Conservation (phyloP, 2,113 vertebrate species). For the Grantiella picta region DNA sequence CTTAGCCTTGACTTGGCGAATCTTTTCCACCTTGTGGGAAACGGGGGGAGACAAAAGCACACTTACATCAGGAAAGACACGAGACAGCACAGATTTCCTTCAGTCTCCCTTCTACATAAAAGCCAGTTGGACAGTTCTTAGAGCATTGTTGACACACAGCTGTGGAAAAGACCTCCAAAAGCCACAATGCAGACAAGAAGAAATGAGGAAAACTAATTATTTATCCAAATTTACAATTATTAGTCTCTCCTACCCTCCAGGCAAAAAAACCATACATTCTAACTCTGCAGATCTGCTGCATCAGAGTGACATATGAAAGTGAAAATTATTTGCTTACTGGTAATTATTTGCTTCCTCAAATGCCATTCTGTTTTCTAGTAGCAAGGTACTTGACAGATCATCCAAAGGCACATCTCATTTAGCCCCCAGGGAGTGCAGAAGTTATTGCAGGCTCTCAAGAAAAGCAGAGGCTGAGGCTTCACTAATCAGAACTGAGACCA, state of each 20-base stretch:
- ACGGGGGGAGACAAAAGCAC: not conserved
- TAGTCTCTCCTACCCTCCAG: not conserved
- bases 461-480: not conserved
- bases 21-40: constrained; percentile 92
- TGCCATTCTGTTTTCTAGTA: not conserved
- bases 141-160: not conserved
- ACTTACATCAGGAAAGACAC: not conserved
- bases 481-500: not conserved
- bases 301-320: not conserved
- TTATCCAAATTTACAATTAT: not conserved
- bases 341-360: not conserved
- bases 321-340: not conserved
- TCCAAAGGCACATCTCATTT: not conserved
- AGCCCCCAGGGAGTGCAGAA: not conserved
- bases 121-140: not conserved
- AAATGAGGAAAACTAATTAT: not conserved
- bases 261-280: not conserved
- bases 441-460: not conserved
- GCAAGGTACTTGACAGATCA: not conserved
- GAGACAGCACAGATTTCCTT: not conserved
- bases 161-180: not conserved
- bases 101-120: fast-evolving
- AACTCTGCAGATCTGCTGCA: not conserved
- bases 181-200: not conserved
- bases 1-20: constrained; percentile 97